phyloP scores from a whole-genome alignment of 2,888 invertebrate species.

The Scaptomyza cyrtandrae region DNA sequence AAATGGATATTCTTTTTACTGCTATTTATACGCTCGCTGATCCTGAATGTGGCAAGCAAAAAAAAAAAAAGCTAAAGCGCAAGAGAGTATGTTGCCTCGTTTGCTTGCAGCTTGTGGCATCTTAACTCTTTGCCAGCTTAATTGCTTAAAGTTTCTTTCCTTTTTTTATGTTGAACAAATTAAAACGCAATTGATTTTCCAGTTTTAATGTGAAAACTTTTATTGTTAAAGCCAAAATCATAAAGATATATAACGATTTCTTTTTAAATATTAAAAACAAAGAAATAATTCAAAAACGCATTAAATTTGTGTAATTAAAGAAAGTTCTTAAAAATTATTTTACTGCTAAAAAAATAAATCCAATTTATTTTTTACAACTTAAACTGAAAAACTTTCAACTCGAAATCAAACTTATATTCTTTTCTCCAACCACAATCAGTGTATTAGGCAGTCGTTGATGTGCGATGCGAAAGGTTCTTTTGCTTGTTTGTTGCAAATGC shows the following conservation, averaged over 20 bases:
- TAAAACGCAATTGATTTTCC: background rate
- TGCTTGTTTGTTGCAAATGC: conserved; percentile 57
- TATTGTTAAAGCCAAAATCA: background rate
- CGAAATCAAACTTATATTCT: too few relatives aligned
- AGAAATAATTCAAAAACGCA: too few relatives aligned
- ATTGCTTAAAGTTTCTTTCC: background rate
- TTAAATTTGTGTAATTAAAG: too few relatives aligned
- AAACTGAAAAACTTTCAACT: too few relatives aligned
- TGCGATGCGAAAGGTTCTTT: background rate
- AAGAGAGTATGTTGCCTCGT: background rate
- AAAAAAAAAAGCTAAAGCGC: background rate
- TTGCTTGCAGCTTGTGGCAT: background rate
- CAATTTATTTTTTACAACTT: too few relatives aligned
- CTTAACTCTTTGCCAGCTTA: background rate
- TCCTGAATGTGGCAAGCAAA: background rate
- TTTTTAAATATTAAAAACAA: too few relatives aligned
- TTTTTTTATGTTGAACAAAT: background rate
- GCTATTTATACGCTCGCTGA: conserved; percentile 56
- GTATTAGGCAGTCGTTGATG: background rate
- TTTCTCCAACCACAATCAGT: background rate
- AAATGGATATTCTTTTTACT: conserved; percentile 78
- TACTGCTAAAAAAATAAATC: too few relatives aligned
- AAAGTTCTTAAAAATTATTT: too few relatives aligned
- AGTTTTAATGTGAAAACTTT: background rate
- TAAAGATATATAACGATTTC: too few relatives aligned